Percentiles rank a stretch among this genome's conserved stretches.
phyloP scores from a whole-genome alignment of 2,888 invertebrate species.

The Agrochola litura region DNA sequence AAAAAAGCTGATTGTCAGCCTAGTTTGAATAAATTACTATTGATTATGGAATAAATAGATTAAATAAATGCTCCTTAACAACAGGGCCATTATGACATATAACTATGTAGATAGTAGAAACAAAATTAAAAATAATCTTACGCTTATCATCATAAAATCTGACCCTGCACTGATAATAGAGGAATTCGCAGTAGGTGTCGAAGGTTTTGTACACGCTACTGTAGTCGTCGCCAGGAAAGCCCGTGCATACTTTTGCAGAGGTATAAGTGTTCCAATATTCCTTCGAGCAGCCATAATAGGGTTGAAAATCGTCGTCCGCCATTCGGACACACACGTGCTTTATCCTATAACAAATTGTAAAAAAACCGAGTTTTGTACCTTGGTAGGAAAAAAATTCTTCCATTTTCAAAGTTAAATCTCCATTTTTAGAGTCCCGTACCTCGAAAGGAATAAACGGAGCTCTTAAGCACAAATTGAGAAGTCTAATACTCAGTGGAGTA shows the following conservation, averaged over 20 bases:
- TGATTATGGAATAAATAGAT: neutral
- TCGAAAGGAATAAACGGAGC: neutral
- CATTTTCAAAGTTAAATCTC: neutral
- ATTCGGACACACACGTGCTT: neutral
- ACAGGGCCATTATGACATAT: too few relatives aligned
- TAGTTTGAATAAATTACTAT: neutral
- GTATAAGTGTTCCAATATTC: too few relatives aligned
- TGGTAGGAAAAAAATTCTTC: neutral
- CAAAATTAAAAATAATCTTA: constrained; percentile 8
- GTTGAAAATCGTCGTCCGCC: accelerated
- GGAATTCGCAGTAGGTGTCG: constrained; percentile 2
- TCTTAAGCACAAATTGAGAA: too few relatives aligned
- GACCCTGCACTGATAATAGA: neutral
- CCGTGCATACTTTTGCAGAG: neutral
- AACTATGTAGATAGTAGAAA: neutral
- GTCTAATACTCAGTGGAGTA: too few relatives aligned
- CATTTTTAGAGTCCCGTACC: neutral
- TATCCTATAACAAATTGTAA: constrained; percentile 10
- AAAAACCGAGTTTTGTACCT: neutral
- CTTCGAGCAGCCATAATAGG: accelerated
- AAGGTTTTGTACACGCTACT: accelerated
- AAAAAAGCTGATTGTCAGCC: too few relatives aligned
- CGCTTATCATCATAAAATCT: accelerated
- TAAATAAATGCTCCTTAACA: neutral
- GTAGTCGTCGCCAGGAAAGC: neutral